Evolutionary conservation across 2,888 invertebrate genomes (phyloP).

Genomic region (Silvanus unidentatus): DNA sequence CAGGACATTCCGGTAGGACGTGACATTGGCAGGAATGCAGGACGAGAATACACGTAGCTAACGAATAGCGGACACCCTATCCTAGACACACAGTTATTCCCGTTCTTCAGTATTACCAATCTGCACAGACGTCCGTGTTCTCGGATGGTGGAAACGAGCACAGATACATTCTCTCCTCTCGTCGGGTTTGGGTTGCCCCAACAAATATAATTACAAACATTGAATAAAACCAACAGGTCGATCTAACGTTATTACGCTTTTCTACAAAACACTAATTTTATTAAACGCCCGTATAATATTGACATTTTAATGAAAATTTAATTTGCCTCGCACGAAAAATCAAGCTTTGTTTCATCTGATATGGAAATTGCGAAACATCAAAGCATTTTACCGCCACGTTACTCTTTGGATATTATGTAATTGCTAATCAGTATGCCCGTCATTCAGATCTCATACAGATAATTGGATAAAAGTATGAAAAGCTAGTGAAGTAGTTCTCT

Average conservation of each 20-base stretch:
- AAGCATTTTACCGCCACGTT: constrained; percentile 23
- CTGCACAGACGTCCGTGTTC: too few relatives aligned
- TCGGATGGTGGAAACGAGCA: background rate
- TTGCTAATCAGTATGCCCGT: constrained; percentile 29
- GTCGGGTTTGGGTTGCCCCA: too few relatives aligned
- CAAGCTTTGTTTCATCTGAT: constrained; percentile 33
- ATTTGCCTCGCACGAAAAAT: constrained; percentile 39
- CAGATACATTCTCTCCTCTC: constrained; percentile 12
- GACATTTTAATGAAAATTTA: constrained; percentile 45
- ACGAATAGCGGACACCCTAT: background rate
- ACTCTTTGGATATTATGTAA: constrained; percentile 27
- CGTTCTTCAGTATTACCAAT: too few relatives aligned
- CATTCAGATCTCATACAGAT: constrained; percentile 23
- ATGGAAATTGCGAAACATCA: constrained; percentile 34
- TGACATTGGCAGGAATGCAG: constrained; percentile 23
- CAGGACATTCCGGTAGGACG: constrained; percentile 28
- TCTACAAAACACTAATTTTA: constrained; percentile 41
- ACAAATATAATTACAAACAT: constrained; percentile 35
- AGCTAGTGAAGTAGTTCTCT: constrained; percentile 20
- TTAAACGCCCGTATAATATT: constrained; percentile 40
- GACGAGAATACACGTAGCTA: background rate
- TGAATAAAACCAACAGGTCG: constrained; percentile 39
- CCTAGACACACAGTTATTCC: background rate
- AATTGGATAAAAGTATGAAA: constrained; percentile 28
- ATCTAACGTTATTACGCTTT: constrained; percentile 35